Percentiles rank a stretch among this genome's conserved stretches.
These are phyloP conservation scores for Macrobrachium nipponense DNA, from an alignment of 1,140 invertebrate genomes.

Conservation along the genomic window DNA sequence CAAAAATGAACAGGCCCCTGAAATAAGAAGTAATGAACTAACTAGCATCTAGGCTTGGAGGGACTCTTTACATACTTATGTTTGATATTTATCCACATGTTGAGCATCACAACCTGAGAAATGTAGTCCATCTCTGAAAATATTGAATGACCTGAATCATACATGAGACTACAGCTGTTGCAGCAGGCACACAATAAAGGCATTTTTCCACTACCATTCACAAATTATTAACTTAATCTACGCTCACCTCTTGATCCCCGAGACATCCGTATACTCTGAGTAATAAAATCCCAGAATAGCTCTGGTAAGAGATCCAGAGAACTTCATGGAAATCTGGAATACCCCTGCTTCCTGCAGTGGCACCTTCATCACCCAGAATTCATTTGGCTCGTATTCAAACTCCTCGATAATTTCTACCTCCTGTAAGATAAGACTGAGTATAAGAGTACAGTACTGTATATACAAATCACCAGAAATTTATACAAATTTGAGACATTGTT, in stretches of 20 bases:
- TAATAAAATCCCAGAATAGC: conserved; percentile 83
- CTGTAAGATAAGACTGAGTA: background rate
- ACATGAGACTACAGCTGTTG: too few species aligned
- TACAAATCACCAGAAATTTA: background rate
- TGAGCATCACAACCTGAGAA: too few species aligned
- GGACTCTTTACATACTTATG: too few species aligned
- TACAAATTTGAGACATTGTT: background rate
- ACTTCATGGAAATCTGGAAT: conserved; percentile 76
- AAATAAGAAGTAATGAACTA: too few species aligned
- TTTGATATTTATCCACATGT: too few species aligned
- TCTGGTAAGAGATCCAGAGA: conserved; percentile 75
- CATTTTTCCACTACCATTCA: background rate
- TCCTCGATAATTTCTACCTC: conserved; percentile 64
- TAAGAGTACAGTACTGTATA: too few species aligned
- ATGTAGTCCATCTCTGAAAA: too few species aligned
- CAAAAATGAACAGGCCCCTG: too few species aligned
- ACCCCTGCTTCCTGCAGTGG: conserved; percentile 72
- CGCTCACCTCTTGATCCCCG: conserved; percentile 57
- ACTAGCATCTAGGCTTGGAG: too few species aligned
- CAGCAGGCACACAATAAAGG: background rate
- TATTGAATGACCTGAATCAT: too few species aligned
- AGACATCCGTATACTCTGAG: conserved; percentile 77
- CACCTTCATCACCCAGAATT: conserved; percentile 77
- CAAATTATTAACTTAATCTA: background rate
- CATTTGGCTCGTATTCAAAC: conserved; percentile 73